Base-by-base conservation (phyloP, 2,113 vertebrate species). In the Verasper variegatus region DNA sequence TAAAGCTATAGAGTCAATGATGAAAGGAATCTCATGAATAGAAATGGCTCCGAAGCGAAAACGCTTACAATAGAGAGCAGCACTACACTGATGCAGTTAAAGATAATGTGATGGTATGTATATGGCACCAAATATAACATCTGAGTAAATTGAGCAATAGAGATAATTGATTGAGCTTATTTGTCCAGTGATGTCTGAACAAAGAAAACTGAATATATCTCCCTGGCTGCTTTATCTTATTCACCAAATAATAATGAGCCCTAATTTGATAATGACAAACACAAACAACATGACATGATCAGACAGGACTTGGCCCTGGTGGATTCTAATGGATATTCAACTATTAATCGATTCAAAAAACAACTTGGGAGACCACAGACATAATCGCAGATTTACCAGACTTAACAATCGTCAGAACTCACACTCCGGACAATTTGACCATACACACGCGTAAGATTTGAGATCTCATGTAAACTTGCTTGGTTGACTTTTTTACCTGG, bases 401-500 rank as follows among this genome's bases (percentile, higher is more conserved):
- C 26, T n/a, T n/a, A n/a, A n/a, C n/a, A 40, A 40, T 40, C 2
- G 37, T 40, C 37, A 40, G 37, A 40, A 11, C 37, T 2, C 7
- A 40, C 8, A 8, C 37, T 12, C 37, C 8, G 11, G 9, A 42
- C 40, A 12, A 13, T 42, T 42, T 42, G 10, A 42, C 11, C 40
- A 13, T 10, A 5, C 31, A 13, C 37, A 5, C 31, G 7, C 31
- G 31, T 31, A 7, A 31, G 31, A 31, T 31, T 31, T 31, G 31
- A 31, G 31, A 31, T 31, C 1, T 31, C 27, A 6, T 31, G 27
- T 31, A 31, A 31, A 31, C 5, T 31, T n/a, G n/a, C n/a, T 40
- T 12, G 6, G 13, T 27, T 11, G 5, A 10, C 18, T 58, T 35
- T 26, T 24, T 92, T 94, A 99, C 98, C 97, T 94, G 98, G 98